Evolutionary conservation across 2,888 invertebrate genomes (phyloP).

Genomic region (Agrotis puta): DNA sequence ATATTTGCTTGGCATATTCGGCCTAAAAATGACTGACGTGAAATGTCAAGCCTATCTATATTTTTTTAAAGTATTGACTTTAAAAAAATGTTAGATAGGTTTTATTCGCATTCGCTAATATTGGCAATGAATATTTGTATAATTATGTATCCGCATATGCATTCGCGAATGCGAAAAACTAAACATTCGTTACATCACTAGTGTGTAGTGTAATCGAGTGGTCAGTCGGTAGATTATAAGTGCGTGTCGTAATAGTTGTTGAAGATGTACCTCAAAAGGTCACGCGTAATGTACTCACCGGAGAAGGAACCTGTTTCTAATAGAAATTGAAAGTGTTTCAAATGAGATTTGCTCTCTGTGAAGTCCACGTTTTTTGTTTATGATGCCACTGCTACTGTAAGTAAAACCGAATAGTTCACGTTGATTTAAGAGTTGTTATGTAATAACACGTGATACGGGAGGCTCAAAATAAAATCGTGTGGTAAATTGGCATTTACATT

Average conservation of each 20-base stretch:
- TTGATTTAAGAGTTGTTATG: conserved; percentile 10
- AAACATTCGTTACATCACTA: too few species aligned
- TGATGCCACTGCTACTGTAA: conserved; percentile 7
- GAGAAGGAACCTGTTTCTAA: conserved; percentile 21
- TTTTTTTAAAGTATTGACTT: too few species aligned
- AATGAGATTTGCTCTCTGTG: conserved; percentile 19
- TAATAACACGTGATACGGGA: background rate
- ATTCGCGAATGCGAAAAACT: too few species aligned
- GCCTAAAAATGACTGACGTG: too few species aligned
- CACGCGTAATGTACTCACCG: conserved; percentile 1
- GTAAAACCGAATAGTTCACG: conserved; percentile 17
- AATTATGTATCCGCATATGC: too few species aligned
- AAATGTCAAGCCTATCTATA: too few species aligned
- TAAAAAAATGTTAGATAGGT: too few species aligned
- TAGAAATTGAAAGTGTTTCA: conserved; percentile 39
- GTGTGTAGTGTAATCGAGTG: conserved; percentile 29
- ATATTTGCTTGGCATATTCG: too few species aligned
- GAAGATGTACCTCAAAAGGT: conserved; percentile 39
- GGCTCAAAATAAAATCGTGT: too few species aligned
- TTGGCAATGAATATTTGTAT: too few species aligned
- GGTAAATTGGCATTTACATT: too few species aligned
- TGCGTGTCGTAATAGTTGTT: conserved; percentile 36
- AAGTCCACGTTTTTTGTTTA: conserved; percentile 9
- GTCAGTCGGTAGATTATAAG: conserved; percentile 19
- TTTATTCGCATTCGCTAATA: too few species aligned